Evolutionary conservation across 2,888 invertebrate species (phyloP), one percentile per base, ranked within the genome.

Genomic region (Papilio protenor): DNA sequence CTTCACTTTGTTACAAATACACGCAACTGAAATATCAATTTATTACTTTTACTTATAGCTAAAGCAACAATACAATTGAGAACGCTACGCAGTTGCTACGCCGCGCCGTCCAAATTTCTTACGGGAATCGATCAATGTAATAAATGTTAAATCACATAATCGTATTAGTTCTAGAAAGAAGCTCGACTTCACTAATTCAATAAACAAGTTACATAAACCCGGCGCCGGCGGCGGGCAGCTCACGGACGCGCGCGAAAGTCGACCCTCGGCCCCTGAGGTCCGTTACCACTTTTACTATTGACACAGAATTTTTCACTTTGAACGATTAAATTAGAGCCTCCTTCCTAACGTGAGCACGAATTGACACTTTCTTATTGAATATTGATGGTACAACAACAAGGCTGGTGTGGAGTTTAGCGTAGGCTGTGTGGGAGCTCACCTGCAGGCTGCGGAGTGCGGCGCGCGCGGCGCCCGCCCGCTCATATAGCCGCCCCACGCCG

Each of bases 401-500:
- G 66, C 40, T n/a, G 23, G 70, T 75, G 77, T 5, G 71, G 79
- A 81, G 79, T 64, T 70, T 14, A 23, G 64, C 40, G 59, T 27
- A 76, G 66, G 70, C 74, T 81, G 80, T 81, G 83, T 82, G 84
- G 74, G 71, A 74, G 81, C 93, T 94, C 90, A 92, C 94, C 94
- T 91, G 92, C 84, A 82, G 86, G 84, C 83, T 83, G 90, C 84
- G 86, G 88, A 93, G 92, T 93, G 92, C 81, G 85, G 87, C 92
- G 93, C 94, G 94, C 92, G 94, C 88, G 88, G 86, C 78, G 81
- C 77, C 84, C 81, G 79, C 82, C 81, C 81, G 76, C 88, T 91
- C 86, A 91, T 94, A 94, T 92, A 93, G 85, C 82, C 84, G 77
- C 86, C 87, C 89, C 88, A 79, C 87, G 80, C 82, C 92, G 92